Conservation (phyloP, 1,140 invertebrate genomes). For the Solenopsis invicta region DNA sequence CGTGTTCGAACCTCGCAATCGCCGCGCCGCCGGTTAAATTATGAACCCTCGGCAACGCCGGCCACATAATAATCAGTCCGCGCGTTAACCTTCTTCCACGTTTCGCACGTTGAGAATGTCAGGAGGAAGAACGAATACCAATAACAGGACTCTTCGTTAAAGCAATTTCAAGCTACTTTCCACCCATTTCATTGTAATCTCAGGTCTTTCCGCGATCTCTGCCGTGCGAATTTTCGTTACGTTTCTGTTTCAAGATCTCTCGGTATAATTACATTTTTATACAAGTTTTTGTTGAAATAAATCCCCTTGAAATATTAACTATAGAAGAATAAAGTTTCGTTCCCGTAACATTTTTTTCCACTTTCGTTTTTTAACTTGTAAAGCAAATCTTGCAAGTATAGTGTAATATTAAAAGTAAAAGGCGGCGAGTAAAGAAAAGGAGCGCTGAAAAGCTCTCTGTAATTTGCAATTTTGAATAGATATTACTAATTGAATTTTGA, state of each 20-base stretch:
- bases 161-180: not conserved
- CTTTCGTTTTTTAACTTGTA: not conserved
- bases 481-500: not conserved
- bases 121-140: not conserved
- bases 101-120: not conserved
- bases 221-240: not conserved
- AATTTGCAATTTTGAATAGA: slow-evolving; percentile 29
- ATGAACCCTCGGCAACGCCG: slow-evolving; percentile 25
- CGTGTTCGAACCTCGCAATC: not conserved
- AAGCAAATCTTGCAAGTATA: not conserved
- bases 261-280: not conserved
- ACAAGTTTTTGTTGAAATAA: slow-evolving; percentile 8
- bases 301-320: not conserved
- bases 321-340: not conserved
- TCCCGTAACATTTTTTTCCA: not conserved
- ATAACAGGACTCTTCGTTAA: not conserved
- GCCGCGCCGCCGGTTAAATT: not conserved
- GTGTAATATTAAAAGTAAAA: not conserved
- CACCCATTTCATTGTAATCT: not conserved
- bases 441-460: not conserved
- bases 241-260: not conserved
- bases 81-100: not conserved
- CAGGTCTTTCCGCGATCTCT: not conserved
- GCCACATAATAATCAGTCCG: not conserved
- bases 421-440: too few relatives aligned